Evolutionary conservation across 2,888 invertebrate species (phyloP), one percentile per base, ranked within the genome.

Genomic region (Patella depressa): DNA sequence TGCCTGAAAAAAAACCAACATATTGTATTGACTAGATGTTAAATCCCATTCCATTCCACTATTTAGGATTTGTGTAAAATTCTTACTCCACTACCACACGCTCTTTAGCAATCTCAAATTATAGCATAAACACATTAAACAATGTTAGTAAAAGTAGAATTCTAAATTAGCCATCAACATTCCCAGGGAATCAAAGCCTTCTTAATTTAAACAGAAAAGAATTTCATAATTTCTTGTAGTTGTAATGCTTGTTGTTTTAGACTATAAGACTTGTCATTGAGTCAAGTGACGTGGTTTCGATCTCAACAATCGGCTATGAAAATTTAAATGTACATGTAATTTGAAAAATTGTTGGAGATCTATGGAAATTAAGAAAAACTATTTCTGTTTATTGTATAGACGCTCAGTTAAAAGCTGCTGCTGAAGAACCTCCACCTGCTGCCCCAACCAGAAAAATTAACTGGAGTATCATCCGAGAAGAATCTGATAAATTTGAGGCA

Each of bases 401-500:
- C 0, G 45, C 45, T 45, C 7, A 45, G 9, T 45, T 45, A 9
- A 45, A 45, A 45, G 45, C 45, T 1, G 45, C 45, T 9, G 45
- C 45, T 45, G 45, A 45, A 5, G 45, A 45, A 45, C 65, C 65
- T 53, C 19, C 45, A 12, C n/a, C 54, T 72, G 72, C 57, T 29
- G 76, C 57, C 12, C n/a, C 24, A 14, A 45, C 71, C 9, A 55
- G 59, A 2, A 79, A 78, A 71, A 85, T 90, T 85, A 90, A 91
- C 88, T 88, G 93, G 93, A 72, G 81, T 81, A 73, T 84, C 83
- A 71, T 90, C 82, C 69, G 88, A 85, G 77, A 80, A 83, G 69
- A 91, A 87, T 86, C 93, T 92, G 87, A 85, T 54, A 80, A 75
- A 53, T 83, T 84, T 71, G 93, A 94, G 80, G 92, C 93, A 75